These are phyloP conservation scores for Timandra comae DNA, from an alignment of 2,888 invertebrate genomes.

Conservation along the genomic window DNA sequence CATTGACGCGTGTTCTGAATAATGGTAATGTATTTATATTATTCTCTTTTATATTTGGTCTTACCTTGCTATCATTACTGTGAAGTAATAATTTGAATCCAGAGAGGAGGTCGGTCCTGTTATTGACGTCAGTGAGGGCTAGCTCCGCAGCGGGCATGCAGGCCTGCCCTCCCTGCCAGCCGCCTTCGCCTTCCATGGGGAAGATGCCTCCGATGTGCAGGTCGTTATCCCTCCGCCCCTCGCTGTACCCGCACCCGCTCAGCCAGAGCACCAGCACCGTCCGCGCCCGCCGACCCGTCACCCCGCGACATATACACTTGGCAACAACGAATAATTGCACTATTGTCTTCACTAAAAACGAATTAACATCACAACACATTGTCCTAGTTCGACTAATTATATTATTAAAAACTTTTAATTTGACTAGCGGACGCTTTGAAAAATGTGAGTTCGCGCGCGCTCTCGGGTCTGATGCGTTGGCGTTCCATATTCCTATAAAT, in stretches of 20 bases:
- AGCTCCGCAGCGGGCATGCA: slow-evolving; percentile 98
- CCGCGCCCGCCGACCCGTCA: slow-evolving; percentile 29
- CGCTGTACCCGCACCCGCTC: slow-evolving; percentile 49
- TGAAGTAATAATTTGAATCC: slow-evolving; percentile 94
- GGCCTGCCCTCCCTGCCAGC: slow-evolving; percentile 99
- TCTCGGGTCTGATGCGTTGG: slow-evolving; percentile 41
- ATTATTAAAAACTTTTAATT: slow-evolving; percentile 63
- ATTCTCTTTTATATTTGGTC: too few relatives aligned
- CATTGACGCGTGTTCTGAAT: too few relatives aligned
- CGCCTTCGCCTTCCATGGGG: slow-evolving; percentile 96
- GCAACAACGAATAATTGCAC: slow-evolving; percentile 72
- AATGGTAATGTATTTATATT: too few relatives aligned
- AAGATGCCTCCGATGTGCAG: slow-evolving; percentile 98
- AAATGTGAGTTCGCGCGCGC: slow-evolving; percentile 60
- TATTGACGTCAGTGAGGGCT: slow-evolving; percentile 97
- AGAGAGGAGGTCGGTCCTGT: slow-evolving; percentile 89
- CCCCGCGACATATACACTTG: slow-evolving; percentile 51
- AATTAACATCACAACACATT: slow-evolving; percentile 57
- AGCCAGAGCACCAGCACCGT: slow-evolving; percentile 52
- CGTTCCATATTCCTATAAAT: slow-evolving; percentile 53
- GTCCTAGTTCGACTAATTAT: slow-evolving; percentile 65
- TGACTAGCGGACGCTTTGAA: slow-evolving; percentile 73
- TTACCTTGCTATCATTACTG: slow-evolving; percentile 97
- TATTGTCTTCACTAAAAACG: slow-evolving; percentile 66
- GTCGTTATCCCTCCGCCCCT: slow-evolving; percentile 79